Percentiles rank a stretch among this genome's conserved stretches.
Evolutionary conservation across 2,797 vertebrate species (phyloP).

Genomic region (Protonibea diacanthus): DNA sequence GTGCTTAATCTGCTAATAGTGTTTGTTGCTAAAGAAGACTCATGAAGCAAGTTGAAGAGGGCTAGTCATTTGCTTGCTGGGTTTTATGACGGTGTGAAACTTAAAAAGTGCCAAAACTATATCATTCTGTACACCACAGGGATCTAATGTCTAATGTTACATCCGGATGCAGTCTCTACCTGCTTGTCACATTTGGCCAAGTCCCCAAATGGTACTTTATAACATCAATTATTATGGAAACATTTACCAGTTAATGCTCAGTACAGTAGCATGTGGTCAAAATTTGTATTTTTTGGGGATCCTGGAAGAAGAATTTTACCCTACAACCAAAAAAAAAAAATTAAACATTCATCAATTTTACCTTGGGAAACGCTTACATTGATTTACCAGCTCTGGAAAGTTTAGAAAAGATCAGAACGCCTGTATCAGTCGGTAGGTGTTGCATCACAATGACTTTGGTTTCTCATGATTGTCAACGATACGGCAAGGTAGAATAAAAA

Average conservation of each 20-base stretch:
- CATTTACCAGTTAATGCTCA: background rate
- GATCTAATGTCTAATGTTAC: background rate
- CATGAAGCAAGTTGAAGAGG: background rate
- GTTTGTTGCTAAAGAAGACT: background rate
- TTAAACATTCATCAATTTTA: background rate
- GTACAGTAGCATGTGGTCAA: background rate
- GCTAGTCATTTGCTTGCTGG: background rate
- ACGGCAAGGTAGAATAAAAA: background rate
- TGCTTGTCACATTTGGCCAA: background rate
- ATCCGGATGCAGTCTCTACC: background rate
- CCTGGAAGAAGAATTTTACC: background rate
- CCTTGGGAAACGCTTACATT: constrained; percentile 4
- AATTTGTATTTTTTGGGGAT: background rate
- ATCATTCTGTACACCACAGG: background rate
- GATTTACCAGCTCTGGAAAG: constrained; percentile 23
- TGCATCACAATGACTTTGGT: constrained; percentile 2
- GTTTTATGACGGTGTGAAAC: background rate
- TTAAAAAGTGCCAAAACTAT: background rate
- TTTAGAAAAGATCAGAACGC: constrained; percentile 21
- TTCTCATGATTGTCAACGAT: background rate
- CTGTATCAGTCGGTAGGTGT: background rate
- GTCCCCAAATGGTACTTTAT: background rate
- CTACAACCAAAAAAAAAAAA: background rate
- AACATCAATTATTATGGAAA: constrained; percentile 17
- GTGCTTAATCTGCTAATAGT: background rate